A percentile compares a stretch with the other conserved stretches of the same genome.
phyloP scores from a whole-genome alignment of 2,113 vertebrate genomes.

The Hyla sarda region DNA sequence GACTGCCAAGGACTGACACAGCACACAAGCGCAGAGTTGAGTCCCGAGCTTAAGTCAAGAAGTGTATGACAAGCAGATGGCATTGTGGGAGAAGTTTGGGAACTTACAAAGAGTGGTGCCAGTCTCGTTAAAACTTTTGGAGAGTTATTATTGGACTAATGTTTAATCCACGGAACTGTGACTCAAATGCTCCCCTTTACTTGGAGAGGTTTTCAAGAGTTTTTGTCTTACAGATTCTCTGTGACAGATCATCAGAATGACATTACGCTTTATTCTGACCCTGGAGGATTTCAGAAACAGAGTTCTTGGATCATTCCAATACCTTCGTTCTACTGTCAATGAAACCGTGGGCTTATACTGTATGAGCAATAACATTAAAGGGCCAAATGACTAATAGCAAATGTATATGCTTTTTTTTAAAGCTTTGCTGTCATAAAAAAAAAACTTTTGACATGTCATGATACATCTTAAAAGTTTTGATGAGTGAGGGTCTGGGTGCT shows the following conservation, averaged over 20 bases:
- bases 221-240: neutral
- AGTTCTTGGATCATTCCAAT: neutral
- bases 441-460: too few species aligned
- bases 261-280: neutral
- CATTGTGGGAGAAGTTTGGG: slow-evolving; percentile 12
- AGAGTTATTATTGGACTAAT: slow-evolving; percentile 20
- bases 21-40: slow-evolving; percentile 14
- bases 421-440: too few species aligned
- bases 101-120: slow-evolving; percentile 14
- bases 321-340: neutral
- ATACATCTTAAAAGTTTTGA: too few species aligned
- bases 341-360: too few species aligned
- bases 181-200: slow-evolving; percentile 23
- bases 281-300: neutral
- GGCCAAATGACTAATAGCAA: too few species aligned
- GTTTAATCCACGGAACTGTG: slow-evolving; percentile 17
- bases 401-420: too few species aligned
- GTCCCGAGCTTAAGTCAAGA: neutral
- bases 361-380: too few species aligned
- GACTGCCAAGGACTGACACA: slow-evolving; percentile 41
- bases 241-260: neutral
- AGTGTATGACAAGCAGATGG: slow-evolving; percentile 26
- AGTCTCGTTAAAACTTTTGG: slow-evolving; percentile 13
- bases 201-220: neutral
- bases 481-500: too few species aligned